A percentile compares a stretch with the other conserved stretches of the same genome.
Evolutionary conservation across 2,888 invertebrate genomes (phyloP).

Genomic region (Chrysotoxum bicinctum): DNA sequence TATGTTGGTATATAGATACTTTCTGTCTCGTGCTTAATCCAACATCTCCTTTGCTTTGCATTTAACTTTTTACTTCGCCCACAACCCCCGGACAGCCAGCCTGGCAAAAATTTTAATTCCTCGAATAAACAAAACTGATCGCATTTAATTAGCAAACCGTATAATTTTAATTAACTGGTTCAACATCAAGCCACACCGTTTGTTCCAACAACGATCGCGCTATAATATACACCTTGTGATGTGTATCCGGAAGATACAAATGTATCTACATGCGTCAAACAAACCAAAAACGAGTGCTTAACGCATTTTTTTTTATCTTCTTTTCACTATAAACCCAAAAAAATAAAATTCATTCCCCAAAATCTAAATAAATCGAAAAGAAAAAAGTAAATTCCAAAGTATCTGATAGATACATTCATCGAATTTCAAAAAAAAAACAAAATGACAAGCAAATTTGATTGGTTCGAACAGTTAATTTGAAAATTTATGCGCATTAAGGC

Average conservation of each 20-base stretch:
- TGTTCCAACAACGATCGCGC: not conserved
- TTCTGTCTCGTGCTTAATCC: constrained; percentile 24
- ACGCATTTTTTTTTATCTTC: constrained; percentile 26
- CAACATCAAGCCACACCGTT: constrained; percentile 25
- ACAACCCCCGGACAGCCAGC: not conserved
- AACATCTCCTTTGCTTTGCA: not conserved
- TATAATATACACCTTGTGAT: not conserved
- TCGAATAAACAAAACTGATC: constrained; percentile 69
- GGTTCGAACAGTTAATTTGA: constrained; percentile 63
- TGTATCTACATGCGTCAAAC: constrained; percentile 63
- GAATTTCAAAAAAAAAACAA: constrained; percentile 4
- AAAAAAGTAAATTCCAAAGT: constrained; percentile 53
- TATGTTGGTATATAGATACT: not conserved
- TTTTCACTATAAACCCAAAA: not conserved
- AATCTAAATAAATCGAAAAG: not conserved
- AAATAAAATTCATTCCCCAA: constrained; percentile 20
- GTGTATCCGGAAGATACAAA: constrained; percentile 69
- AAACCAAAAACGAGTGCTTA: constrained; percentile 32
- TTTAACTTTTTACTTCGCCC: not conserved
- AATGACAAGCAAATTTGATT: constrained; percentile 70
- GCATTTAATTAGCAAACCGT: constrained; percentile 70
- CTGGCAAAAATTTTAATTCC: constrained; percentile 53
- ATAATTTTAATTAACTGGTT: constrained; percentile 68
- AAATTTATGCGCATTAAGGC: constrained; percentile 68
- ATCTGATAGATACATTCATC: constrained; percentile 22